These are phyloP conservation scores for Pelusios castaneus DNA, from an alignment of 2,113 vertebrate genomes.

Conservation along the genomic window DNA sequence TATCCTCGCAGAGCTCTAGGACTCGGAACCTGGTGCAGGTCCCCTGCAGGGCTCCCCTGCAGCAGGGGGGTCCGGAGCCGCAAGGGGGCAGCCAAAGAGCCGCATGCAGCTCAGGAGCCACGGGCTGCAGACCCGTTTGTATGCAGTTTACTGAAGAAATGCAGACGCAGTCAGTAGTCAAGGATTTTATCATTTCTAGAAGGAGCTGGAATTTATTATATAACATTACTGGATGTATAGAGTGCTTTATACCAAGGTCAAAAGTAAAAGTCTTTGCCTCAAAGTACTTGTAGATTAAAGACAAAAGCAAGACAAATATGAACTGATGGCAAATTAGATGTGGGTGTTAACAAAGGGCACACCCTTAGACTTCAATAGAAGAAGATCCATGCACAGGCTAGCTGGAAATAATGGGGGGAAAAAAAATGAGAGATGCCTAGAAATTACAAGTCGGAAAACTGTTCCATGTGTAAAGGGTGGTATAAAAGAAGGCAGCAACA, in stretches of 20 bases:
- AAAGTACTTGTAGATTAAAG: neutral
- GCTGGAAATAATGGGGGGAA: neutral
- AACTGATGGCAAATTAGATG: neutral
- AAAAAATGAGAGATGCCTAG: neutral
- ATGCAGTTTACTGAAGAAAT: neutral
- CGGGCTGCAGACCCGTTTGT: too few relatives aligned
- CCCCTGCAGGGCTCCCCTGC: too few relatives aligned
- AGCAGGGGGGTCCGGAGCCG: too few relatives aligned
- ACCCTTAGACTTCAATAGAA: neutral
- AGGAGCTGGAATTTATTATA: neutral
- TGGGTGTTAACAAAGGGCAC: neutral
- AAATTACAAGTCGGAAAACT: neutral
- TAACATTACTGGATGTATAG: neutral
- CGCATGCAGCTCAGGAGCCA: too few relatives aligned
- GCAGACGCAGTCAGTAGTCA: neutral
- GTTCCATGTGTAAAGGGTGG: neutral
- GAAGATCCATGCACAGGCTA: neutral
- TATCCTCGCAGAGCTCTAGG: too few relatives aligned
- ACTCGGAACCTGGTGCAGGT: too few relatives aligned
- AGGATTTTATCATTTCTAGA: neutral
- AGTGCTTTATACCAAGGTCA: neutral
- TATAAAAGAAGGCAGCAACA: neutral
- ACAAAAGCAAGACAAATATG: neutral
- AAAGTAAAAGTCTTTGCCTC: neutral
- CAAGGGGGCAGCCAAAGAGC: too few relatives aligned